Evolutionary conservation across 2,888 invertebrate species (phyloP).

Genomic region (Leucania comma): DNA sequence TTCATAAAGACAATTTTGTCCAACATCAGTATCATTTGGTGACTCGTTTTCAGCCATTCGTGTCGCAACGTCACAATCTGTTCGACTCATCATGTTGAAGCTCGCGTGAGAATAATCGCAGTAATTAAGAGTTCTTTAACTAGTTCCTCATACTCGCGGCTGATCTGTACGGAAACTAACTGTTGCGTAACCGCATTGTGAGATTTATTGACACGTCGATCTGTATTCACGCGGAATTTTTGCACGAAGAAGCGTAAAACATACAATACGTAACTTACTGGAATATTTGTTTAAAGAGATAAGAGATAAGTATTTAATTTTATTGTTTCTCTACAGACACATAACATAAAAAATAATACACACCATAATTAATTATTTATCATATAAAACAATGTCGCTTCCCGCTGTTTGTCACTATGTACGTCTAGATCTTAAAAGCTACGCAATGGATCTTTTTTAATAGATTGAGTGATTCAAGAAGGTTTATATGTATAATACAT

Average conservation of each 20-base stretch:
- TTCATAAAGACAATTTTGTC: constrained; percentile 5
- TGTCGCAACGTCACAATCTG: constrained; percentile 27
- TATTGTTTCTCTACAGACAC: no score
- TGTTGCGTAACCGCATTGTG: constrained; percentile 36
- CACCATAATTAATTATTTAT: no score
- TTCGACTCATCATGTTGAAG: constrained; percentile 23
- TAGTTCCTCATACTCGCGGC: constrained; percentile 44
- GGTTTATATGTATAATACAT: no score
- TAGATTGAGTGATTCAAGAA: no score
- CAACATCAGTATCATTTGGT: constrained; percentile 6
- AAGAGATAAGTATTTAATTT: no score
- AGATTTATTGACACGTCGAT: constrained; percentile 18
- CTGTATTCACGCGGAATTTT: constrained; percentile 2
- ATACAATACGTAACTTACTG: neutral
- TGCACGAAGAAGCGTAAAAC: neutral
- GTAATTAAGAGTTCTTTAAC: constrained; percentile 51
- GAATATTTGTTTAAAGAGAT: no score
- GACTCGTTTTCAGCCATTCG: constrained; percentile 2
- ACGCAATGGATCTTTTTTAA: no score
- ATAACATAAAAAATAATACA: no score
- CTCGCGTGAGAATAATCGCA: constrained; percentile 56
- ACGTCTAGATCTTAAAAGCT: no score
- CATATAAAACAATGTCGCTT: no score
- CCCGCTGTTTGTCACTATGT: no score
- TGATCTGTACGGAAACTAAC: constrained; percentile 54